Evolutionary conservation across 35 echinoderm and acorn worm genomes (phyloP).

Genomic region (Heliocidaris erythrogramma): DNA sequence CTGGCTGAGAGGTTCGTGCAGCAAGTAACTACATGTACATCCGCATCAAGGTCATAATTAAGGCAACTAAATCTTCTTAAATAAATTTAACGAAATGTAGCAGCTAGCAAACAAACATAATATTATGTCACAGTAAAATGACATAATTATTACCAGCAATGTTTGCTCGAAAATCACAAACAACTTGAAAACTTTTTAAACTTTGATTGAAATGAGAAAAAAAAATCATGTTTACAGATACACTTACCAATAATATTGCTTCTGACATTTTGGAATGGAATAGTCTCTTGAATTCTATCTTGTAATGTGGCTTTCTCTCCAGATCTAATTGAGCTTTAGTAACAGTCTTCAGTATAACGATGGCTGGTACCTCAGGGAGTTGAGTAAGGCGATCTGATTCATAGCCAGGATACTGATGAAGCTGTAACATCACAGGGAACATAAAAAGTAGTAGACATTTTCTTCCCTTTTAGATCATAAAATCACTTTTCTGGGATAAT

Average conservation of each 20-base stretch:
- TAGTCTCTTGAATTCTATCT: constrained; percentile 83
- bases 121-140: neutral
- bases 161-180: neutral
- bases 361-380: constrained; percentile 71
- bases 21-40: too few relatives aligned
- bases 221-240: neutral
- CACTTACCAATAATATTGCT: constrained; percentile 88
- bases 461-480: too few relatives aligned
- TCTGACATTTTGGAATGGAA: constrained; percentile 97
- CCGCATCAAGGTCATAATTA: too few relatives aligned
- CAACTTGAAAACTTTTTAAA: neutral
- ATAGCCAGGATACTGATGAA: constrained; percentile 90
- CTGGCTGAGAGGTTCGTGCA: too few relatives aligned
- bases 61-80: too few relatives aligned
- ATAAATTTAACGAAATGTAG: too few relatives aligned
- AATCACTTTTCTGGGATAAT: too few relatives aligned
- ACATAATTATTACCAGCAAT: neutral
- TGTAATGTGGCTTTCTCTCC: constrained; percentile 80
- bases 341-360: constrained; percentile 73
- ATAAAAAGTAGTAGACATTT: neutral
- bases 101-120: too few relatives aligned
- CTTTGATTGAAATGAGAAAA: neutral
- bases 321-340: constrained; percentile 82
- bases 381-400: constrained; percentile 76
- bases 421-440: constrained; percentile 28